phyloP scores from a whole-genome alignment of 2,113 vertebrate species.

The Rhabdomys dilectus region DNA sequence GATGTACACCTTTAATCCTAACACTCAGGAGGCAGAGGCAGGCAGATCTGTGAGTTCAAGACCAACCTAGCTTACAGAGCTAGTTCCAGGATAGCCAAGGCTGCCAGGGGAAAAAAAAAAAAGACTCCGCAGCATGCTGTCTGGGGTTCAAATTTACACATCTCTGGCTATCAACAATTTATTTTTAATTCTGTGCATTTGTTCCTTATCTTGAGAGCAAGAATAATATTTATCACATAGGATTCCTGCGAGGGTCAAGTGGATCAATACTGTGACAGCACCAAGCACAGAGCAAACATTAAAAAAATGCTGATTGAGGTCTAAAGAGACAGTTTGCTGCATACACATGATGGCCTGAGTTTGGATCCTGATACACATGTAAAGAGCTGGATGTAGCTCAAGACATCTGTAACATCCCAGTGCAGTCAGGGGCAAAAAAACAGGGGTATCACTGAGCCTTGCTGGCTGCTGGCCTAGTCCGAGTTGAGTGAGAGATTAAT shows the following conservation, averaged over 20 bases:
- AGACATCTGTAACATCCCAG: neutral
- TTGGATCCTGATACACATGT: neutral
- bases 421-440: no score
- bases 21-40: neutral
- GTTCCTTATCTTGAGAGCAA: neutral
- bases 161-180: neutral
- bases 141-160: neutral
- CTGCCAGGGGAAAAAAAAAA: neutral
- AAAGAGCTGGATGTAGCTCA: neutral
- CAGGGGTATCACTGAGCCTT: neutral
- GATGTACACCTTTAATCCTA: neutral
- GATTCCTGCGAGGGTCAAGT: neutral
- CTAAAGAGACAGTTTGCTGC: neutral
- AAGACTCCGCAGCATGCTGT: neutral
- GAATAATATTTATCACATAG: neutral
- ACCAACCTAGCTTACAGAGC: neutral
- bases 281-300: neutral
- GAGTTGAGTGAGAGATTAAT: neutral
- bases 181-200: neutral
- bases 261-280: neutral
- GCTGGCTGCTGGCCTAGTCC: neutral
- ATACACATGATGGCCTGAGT: neutral
- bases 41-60: neutral
- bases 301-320: neutral
- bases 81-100: neutral